A percentile compares a stretch with the other conserved stretches of the same genome.
These are phyloP conservation scores for Eupithecia subumbrata DNA, from an alignment of 2,888 invertebrate genomes.

Conservation along the genomic window DNA sequence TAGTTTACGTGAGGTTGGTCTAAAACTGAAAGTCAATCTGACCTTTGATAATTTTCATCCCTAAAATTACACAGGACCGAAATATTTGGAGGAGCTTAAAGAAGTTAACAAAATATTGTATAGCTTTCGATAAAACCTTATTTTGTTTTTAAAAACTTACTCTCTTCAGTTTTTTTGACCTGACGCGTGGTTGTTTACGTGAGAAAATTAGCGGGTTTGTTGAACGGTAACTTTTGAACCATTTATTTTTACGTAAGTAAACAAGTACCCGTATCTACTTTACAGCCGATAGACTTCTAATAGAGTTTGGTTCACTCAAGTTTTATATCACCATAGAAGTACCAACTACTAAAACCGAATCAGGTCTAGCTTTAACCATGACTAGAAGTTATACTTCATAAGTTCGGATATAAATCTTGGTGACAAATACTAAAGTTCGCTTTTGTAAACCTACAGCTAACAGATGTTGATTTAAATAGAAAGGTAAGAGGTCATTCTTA, in stretches of 20 bases:
- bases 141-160: no score
- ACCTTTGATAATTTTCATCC: no score
- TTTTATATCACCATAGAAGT: no score
- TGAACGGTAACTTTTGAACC: neutral
- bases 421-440: conserved; percentile 8
- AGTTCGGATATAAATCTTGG: neutral
- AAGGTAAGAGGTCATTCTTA: neutral
- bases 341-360: no score
- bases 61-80: no score
- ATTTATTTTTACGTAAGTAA: neutral
- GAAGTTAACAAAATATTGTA: no score
- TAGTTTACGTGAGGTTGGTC: neutral
- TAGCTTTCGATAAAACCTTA: no score
- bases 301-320: no score
- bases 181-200: no score
- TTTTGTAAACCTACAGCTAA: neutral
- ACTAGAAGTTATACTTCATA: neutral
- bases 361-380: neutral
- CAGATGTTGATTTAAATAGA: conserved; percentile 1
- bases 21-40: neutral
- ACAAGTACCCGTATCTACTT: neutral
- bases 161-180: no score
- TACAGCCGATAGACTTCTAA: neutral
- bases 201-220: neutral
- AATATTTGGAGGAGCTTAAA: no score